Percentiles rank a stretch among this genome's conserved stretches.
Evolutionary conservation across 1,140 invertebrate genomes (phyloP).

Genomic region (Solenopsis invicta): DNA sequence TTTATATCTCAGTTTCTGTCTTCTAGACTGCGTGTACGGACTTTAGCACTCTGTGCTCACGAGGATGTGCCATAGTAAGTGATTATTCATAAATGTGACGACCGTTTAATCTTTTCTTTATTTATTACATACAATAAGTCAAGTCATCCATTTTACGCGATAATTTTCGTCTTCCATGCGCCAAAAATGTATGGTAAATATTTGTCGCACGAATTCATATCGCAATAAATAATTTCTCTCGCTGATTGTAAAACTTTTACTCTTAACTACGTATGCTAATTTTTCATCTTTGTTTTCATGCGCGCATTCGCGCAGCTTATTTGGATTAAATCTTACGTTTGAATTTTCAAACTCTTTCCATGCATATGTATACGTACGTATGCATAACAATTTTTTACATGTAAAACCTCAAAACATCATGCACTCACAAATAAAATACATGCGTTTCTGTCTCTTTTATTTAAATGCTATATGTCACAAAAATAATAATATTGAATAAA

Average conservation of each 20-base stretch:
- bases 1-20: slow-evolving; percentile 54
- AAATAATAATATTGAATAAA: slow-evolving; percentile 20
- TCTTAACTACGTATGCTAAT: not conserved
- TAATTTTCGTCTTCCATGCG: not conserved
- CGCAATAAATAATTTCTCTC: slow-evolving; percentile 23
- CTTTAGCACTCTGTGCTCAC: slow-evolving; percentile 24
- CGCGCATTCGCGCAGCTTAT: slow-evolving; percentile 38
- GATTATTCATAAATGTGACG: slow-evolving; percentile 26
- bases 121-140: not conserved
- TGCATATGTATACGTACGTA: slow-evolving; percentile 53
- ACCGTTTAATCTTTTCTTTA: slow-evolving; percentile 17
- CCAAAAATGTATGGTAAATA: not conserved
- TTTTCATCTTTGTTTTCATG: slow-evolving; percentile 8
- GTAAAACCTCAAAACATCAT: slow-evolving; percentile 16
- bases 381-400: slow-evolving; percentile 36
- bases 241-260: not conserved
- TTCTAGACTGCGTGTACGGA: not conserved
- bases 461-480: not conserved
- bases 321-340: slow-evolving; percentile 46
- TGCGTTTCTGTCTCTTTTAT: not conserved
- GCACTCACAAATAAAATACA: slow-evolving; percentile 7
- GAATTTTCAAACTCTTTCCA: slow-evolving; percentile 20
- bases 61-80: slow-evolving; percentile 2
- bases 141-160: not conserved
- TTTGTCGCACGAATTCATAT: not conserved